Evolutionary conservation across 92 coral and sea anemone species (phyloP).

Genomic region (Siderastrea radians): DNA sequence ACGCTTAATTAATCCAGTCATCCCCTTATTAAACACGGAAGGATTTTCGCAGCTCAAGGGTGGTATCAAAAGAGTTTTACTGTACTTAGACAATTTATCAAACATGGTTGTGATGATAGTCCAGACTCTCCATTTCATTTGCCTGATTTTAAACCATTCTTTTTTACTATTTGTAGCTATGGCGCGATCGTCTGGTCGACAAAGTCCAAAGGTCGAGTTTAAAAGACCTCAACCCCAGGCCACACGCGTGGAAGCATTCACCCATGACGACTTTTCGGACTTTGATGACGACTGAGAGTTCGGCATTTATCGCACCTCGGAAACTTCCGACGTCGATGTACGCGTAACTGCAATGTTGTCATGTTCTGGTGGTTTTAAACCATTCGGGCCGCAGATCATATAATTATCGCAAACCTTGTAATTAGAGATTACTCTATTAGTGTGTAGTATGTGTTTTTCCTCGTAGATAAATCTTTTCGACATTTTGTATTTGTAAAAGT

Average conservation of each 20-base stretch:
- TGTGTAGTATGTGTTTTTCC: background rate
- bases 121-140: background rate
- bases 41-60: too few relatives aligned
- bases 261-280: constrained; percentile 67
- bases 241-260: constrained; percentile 66
- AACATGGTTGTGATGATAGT: background rate
- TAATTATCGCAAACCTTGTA: background rate
- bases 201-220: constrained; percentile 29
- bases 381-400: background rate
- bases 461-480: background rate
- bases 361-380: background rate
- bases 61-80: too few relatives aligned
- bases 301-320: background rate
- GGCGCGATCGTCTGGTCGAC: constrained; percentile 26
- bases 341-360: background rate
- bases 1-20: too few relatives aligned
- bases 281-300: constrained; percentile 65
- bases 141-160: too few relatives aligned
- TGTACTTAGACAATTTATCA: too few relatives aligned
- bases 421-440: background rate
- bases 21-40: too few relatives aligned
- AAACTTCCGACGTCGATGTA: background rate
- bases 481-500: background rate
- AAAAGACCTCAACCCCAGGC: constrained; percentile 61
- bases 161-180: background rate